phyloP scores from a whole-genome alignment of 2,113 vertebrate species.

The Cryptoleucopteryx plumbea region DNA sequence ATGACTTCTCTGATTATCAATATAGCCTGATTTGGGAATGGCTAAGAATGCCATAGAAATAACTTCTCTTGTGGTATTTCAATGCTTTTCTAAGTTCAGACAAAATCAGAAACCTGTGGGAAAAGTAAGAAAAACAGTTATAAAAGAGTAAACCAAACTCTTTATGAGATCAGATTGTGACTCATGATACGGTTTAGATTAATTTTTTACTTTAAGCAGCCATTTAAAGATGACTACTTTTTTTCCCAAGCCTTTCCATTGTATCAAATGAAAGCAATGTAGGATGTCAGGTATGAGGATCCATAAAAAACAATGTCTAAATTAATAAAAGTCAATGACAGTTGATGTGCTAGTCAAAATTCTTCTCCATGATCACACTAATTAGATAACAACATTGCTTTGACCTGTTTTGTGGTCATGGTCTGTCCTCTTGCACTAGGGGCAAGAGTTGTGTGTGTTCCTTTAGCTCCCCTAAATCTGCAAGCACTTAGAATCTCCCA shows the following conservation, averaged over 20 bases:
- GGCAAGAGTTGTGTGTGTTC: neutral
- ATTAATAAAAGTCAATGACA: neutral
- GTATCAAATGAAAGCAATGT: neutral
- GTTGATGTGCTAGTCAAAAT: neutral
- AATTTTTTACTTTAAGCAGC: neutral
- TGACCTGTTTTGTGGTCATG: neutral
- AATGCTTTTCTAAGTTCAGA: neutral
- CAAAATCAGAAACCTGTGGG: neutral
- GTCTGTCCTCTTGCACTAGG: neutral
- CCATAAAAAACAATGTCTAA: neutral
- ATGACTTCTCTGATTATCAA: neutral
- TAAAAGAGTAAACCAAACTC: neutral
- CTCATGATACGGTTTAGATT: neutral
- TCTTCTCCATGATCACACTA: neutral
- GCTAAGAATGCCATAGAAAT: neutral
- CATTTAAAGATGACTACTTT: neutral
- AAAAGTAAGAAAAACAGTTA: neutral
- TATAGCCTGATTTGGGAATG: neutral
- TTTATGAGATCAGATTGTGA: neutral
- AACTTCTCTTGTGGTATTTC: neutral
- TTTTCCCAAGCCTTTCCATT: neutral
- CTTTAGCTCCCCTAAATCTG: neutral
- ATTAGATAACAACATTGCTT: neutral
- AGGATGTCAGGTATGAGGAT: neutral
- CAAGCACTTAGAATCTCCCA: neutral